Evolutionary conservation across 2,113 vertebrate species (phyloP), one percentile per base, ranked within the genome.

Genomic region (Gymnobelideus leadbeateri): DNA sequence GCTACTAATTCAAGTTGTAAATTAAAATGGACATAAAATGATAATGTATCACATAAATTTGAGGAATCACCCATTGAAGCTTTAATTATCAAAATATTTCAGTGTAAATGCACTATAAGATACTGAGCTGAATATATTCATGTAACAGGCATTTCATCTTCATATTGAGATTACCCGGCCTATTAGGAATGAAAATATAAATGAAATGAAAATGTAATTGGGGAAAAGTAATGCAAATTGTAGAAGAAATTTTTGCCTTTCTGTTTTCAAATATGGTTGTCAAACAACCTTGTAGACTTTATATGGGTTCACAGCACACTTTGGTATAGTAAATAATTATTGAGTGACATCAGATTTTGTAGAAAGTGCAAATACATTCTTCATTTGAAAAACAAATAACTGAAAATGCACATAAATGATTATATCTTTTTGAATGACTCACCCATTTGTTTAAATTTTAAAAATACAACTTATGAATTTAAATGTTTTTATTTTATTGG

Each of bases 1-100:
- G 94, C 97, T 97, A 97, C 98, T 98, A 98, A 98, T 98, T 98
- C 98, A 98, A 95, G 95, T 92, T 98, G 54, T 98, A 99, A 98
- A 98, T 99, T 98, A 98, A 98, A 98, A 97, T 97, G 94, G 95
- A 95, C 95, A 98, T 98, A 98, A 98, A 98, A 91, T 96, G 90
- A 93, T 97, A 98, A 98, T 98, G 93, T 28, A 94, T 91, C n/a
- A 96, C 95, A 97, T 98, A 98, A 98, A 98, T 99, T 98, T 97
- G 97, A 93, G 28, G 98, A 98, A 98, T 97, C 97, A 98, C 94
- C 97, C 21, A 0, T 95, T 98, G 95, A 95, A 98, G 97, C 95
- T 98, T 97, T 99, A 99, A 99, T 99, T 98, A 98, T 98, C 89
- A 96, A 95, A 96, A 98, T 98, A 98, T 98, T 98, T 99, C 98